These are phyloP conservation scores for Coelopa frigida DNA, from an alignment of 1,140 invertebrate species.

Conservation along the genomic window DNA sequence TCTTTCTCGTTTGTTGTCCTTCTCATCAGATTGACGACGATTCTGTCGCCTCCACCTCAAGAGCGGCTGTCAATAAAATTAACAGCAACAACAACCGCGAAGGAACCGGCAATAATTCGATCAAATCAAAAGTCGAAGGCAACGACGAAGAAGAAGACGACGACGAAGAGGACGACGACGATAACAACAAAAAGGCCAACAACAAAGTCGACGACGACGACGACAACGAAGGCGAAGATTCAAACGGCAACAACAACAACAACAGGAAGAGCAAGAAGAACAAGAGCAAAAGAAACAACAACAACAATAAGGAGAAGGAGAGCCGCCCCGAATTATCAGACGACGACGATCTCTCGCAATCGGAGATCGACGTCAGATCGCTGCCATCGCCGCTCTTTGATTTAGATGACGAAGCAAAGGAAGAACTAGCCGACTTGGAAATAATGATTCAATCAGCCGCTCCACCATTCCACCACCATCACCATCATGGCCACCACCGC, in stretches of 20 bases:
- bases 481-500: constrained; percentile 17
- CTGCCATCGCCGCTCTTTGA: constrained; percentile 40
- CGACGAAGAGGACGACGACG: constrained; percentile 19
- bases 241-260: constrained; percentile 12
- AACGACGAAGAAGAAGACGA: constrained; percentile 1
- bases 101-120: constrained; percentile 20
- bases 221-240: constrained; percentile 6
- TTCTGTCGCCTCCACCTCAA: constrained; percentile 36
- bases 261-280: background rate
- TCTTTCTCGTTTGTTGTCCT: too few relatives aligned
- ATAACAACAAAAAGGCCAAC: constrained; percentile 11
- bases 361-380: constrained; percentile 16
- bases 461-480: constrained; percentile 29
- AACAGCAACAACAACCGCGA: constrained; percentile 2
- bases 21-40: constrained; percentile 20
- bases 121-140: background rate
- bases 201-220: constrained; percentile 5
- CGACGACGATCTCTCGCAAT: constrained; percentile 25
- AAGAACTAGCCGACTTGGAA: constrained; percentile 36
- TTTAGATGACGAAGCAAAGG: constrained; percentile 44
- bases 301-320: constrained; percentile 5
- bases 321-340: too few relatives aligned
- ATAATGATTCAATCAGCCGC: constrained; percentile 43
- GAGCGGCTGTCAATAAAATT: constrained; percentile 26
- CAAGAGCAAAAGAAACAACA: constrained; percentile 10